phyloP scores from a whole-genome alignment of 2,113 vertebrate species.

The Pipa parva region DNA sequence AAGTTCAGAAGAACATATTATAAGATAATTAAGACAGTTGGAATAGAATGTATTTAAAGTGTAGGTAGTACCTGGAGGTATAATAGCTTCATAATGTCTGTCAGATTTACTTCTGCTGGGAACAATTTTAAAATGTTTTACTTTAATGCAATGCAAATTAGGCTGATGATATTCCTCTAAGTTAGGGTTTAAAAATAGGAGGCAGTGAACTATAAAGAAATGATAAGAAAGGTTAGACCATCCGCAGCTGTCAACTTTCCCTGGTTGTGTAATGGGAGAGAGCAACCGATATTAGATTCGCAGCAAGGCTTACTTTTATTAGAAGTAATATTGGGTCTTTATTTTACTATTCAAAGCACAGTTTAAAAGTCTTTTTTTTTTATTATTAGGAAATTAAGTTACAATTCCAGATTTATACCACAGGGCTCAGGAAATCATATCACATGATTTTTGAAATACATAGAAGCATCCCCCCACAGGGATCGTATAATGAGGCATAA shows the following conservation, averaged over 20 bases:
- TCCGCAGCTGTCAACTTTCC: slow-evolving; percentile 55
- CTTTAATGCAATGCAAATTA: slow-evolving; percentile 78
- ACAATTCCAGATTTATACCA: slow-evolving; percentile 10
- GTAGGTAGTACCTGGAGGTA: slow-evolving; percentile 74
- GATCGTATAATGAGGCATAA: neutral
- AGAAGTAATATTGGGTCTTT: slow-evolving; percentile 11
- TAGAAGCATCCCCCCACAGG: neutral
- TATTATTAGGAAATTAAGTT: slow-evolving; percentile 25
- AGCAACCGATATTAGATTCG: slow-evolving; percentile 13
- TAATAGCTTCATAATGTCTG: slow-evolving; percentile 80
- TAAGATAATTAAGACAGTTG: slow-evolving; percentile 73
- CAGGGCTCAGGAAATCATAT: neutral
- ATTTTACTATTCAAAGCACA: slow-evolving; percentile 22
- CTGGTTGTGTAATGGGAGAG: slow-evolving; percentile 30
- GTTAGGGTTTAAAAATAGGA: slow-evolving; percentile 47
- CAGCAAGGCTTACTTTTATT: slow-evolving; percentile 14
- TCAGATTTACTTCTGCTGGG: slow-evolving; percentile 78
- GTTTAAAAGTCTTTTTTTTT: slow-evolving; percentile 14
- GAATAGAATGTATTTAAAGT: slow-evolving; percentile 76
- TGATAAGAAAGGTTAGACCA: slow-evolving; percentile 51
- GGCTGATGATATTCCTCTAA: slow-evolving; percentile 60
- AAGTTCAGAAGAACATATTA: slow-evolving; percentile 78
- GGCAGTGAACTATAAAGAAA: slow-evolving; percentile 19
- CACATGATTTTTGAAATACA: neutral
- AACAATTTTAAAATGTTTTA: slow-evolving; percentile 77